Conservation (phyloP, 2,888 invertebrate species). For the Pharmacophagus antenor region DNA sequence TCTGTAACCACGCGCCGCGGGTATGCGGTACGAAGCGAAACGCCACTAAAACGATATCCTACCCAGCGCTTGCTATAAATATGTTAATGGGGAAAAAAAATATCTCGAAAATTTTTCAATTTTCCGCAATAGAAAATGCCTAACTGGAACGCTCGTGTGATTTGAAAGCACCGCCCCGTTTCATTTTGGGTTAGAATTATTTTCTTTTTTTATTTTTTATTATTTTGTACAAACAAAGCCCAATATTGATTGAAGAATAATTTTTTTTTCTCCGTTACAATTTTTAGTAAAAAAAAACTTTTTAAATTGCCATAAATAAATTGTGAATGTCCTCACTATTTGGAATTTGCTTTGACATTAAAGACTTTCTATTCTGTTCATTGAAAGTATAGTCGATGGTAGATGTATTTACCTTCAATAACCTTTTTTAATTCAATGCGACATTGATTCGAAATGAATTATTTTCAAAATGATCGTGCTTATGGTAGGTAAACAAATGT, state of each 20-base stretch:
- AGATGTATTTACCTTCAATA: too few species aligned
- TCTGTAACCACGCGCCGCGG: constrained; percentile 37
- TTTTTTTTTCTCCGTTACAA: too few species aligned
- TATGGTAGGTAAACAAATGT: not conserved
- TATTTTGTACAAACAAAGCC: not conserved
- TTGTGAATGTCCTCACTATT: too few species aligned
- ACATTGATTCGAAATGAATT: too few species aligned
- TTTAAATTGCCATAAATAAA: too few species aligned
- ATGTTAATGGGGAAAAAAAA: constrained; percentile 23
- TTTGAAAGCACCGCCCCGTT: constrained; percentile 18
- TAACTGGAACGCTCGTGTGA: constrained; percentile 15
- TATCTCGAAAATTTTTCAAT: constrained; percentile 16
- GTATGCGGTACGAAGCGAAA: constrained; percentile 33
- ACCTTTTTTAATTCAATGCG: too few species aligned
- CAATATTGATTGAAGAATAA: not conserved
- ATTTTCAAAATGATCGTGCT: not conserved
- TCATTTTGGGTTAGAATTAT: constrained; percentile 10
- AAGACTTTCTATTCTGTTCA: too few species aligned
- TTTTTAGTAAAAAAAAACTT: too few species aligned
- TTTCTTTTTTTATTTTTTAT: constrained; percentile 9
- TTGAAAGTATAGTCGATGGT: too few species aligned
- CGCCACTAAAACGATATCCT: constrained; percentile 30
- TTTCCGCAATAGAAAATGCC: constrained; percentile 16
- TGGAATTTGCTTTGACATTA: too few species aligned
- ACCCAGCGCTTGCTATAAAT: constrained; percentile 24